phyloP scores from a whole-genome alignment of 2,113 vertebrate genomes.

The Chaetorhynchus papuensis region DNA sequence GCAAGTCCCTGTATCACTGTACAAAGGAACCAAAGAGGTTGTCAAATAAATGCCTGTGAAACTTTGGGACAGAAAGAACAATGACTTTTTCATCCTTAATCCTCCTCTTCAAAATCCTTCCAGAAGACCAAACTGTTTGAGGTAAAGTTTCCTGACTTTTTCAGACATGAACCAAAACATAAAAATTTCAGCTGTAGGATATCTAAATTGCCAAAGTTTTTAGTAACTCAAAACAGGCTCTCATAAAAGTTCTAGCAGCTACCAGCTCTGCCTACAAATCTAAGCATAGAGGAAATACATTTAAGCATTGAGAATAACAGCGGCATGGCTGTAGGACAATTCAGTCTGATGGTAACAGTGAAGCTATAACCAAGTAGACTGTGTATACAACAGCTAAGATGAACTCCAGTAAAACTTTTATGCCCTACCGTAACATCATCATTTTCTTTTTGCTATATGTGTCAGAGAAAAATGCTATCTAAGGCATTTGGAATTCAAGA shows the following conservation, averaged over 20 bases:
- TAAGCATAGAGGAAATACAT: neutral
- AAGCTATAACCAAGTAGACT: neutral
- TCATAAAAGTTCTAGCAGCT: neutral
- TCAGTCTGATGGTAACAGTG: neutral
- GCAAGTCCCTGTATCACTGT: neutral
- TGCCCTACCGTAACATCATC: neutral
- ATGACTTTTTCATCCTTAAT: neutral
- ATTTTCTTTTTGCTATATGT: neutral
- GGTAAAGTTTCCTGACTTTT: neutral
- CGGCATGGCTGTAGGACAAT: neutral
- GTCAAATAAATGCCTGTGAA: neutral
- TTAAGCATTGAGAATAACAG: neutral
- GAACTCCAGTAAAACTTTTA: neutral
- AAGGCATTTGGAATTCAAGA: neutral
- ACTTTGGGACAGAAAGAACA: neutral
- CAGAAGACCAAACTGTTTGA: neutral
- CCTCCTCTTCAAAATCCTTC: neutral
- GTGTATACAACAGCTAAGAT: neutral
- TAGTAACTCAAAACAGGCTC: neutral
- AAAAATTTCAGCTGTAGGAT: neutral
- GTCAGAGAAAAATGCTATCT: neutral
- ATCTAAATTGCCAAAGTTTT: neutral
- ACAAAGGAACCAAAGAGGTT: neutral
- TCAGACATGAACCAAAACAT: neutral
- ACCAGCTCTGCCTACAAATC: neutral